These are phyloP conservation scores for Tenebrosternarchus preto DNA, from an alignment of 2,113 vertebrate species.

Conservation along the genomic window DNA sequence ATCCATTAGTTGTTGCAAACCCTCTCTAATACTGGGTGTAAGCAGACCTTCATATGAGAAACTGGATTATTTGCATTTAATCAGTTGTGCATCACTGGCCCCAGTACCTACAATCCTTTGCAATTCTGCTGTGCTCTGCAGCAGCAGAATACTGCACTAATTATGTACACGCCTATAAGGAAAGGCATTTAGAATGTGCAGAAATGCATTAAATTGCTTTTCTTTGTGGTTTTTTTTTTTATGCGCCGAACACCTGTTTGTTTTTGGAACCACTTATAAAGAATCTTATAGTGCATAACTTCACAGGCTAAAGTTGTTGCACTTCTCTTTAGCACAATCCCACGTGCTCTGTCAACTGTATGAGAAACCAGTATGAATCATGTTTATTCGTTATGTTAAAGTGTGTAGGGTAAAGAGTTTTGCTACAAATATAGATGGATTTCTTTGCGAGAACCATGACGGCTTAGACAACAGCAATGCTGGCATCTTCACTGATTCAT, in stretches of 20 bases:
- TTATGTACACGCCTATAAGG: slow-evolving; percentile 38
- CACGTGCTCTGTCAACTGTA: neutral
- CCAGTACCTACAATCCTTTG: slow-evolving; percentile 7
- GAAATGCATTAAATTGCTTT: slow-evolving; percentile 20
- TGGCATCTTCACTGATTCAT: neutral
- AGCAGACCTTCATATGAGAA: slow-evolving; percentile 11
- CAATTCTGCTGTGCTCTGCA: slow-evolving; percentile 11
- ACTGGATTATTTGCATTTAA: slow-evolving; percentile 36
- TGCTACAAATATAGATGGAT: neutral
- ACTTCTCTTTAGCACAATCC: neutral
- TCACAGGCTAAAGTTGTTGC: neutral
- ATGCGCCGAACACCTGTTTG: slow-evolving; percentile 27
- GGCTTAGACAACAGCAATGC: neutral
- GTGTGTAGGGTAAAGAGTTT: neutral
- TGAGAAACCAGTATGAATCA: slow-evolving; percentile 10
- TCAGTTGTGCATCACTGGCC: slow-evolving; percentile 38
- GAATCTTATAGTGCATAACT: slow-evolving; percentile 17
- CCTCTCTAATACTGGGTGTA: neutral
- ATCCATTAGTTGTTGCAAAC: slow-evolving; percentile 1
- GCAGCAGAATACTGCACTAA: slow-evolving; percentile 29
- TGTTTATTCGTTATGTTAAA: neutral
- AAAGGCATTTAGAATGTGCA: slow-evolving; percentile 41
- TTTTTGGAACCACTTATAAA: slow-evolving; percentile 21
- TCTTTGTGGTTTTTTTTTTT: slow-evolving; percentile 11
- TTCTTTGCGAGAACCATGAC: neutral